Base-by-base conservation (phyloP, 2,888 invertebrate genomes). In the Epinotia ramella region DNA sequence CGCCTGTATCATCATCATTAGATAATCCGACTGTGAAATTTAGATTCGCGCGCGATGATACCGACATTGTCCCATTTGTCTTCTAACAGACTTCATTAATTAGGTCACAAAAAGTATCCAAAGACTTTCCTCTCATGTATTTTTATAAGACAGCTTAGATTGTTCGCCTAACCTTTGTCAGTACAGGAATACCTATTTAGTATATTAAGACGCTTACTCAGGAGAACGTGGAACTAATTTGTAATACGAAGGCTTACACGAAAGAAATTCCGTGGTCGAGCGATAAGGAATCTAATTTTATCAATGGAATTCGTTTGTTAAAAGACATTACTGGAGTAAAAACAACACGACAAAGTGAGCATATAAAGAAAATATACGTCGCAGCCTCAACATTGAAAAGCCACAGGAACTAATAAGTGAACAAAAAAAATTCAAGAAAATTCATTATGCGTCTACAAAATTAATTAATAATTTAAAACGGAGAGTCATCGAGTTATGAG, bases 381-480 rank as follows among this genome's bases (percentile, higher is more conserved):
- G n/a, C 57, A 65, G 64, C 59, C 12, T 16, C 20, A n/a, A 33
- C 24, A 66, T 65, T 66, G 24, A 63, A 67, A 72, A 56, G 56
- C 66, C 72, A 72, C 66, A 66, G 18, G 67, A 71, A 66, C 9
- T 66, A 44, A 70, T 75, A 72, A 76, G 53, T 28, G 71, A 46
- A 62, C 66, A 72, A 72, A 67, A 76, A 76, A 76, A 71, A 75
- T 76, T 56, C 56, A 66, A 46, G 62, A 67, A 65, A 75, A 72
- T 72, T 72, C 63, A 67, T 76, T 76, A 76, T 76, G 67, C 62
- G 66, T 57, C 67, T 56, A 60, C 66, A 57, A 63, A 72, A 76
- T 76, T 66, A 65, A 77, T 78, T 77, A 77, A 76, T 79, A 78
- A 79, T 79, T 80, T 79, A 78, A 77, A 78, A 80, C 75, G 78